Percentiles rank a stretch among this genome's conserved stretches.
Evolutionary conservation across 2,888 invertebrate genomes (phyloP).

Genomic region (Megamerina dolium): DNA sequence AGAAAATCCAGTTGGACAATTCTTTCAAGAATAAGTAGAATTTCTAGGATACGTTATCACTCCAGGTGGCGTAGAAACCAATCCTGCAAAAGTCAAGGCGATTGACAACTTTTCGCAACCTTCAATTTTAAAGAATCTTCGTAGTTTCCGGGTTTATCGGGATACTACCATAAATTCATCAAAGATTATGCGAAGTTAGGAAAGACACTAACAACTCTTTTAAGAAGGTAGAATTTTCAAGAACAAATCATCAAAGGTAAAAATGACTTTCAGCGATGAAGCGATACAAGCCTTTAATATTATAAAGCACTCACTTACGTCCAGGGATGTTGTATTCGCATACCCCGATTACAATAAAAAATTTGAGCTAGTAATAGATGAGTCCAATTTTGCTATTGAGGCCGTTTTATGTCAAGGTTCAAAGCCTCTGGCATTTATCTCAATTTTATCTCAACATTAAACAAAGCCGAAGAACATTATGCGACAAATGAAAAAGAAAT

Average conservation of each 20-base stretch:
- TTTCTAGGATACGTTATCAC: slow-evolving; percentile 16
- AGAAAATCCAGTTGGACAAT: no score
- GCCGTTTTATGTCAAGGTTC: slow-evolving; percentile 21
- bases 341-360: no score
- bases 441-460: no score
- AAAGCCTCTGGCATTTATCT: no score
- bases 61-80: slow-evolving; percentile 13
- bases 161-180: slow-evolving; percentile 19
- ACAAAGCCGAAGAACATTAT: slow-evolving; percentile 14
- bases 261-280: slow-evolving; percentile 7
- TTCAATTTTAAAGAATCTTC: slow-evolving; percentile 16
- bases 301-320: slow-evolving; percentile 17
- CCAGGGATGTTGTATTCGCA: slow-evolving; percentile 13
- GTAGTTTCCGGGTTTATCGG: slow-evolving; percentile 16
- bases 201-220: slow-evolving; percentile 18
- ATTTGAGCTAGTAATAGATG: slow-evolving; percentile 28
- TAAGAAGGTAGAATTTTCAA: no score
- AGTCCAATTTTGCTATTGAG: slow-evolving; percentile 27
- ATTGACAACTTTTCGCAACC: slow-evolving; percentile 10
- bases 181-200: slow-evolving; percentile 18
- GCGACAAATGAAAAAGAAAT: no score
- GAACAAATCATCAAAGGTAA: no score
- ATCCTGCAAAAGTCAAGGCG: slow-evolving; percentile 9
- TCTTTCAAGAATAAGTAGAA: no score
- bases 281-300: slow-evolving; percentile 12